These are phyloP conservation scores for Triplophysa tibetana DNA, from an alignment of 2,113 vertebrate genomes.

Conservation along the genomic window DNA sequence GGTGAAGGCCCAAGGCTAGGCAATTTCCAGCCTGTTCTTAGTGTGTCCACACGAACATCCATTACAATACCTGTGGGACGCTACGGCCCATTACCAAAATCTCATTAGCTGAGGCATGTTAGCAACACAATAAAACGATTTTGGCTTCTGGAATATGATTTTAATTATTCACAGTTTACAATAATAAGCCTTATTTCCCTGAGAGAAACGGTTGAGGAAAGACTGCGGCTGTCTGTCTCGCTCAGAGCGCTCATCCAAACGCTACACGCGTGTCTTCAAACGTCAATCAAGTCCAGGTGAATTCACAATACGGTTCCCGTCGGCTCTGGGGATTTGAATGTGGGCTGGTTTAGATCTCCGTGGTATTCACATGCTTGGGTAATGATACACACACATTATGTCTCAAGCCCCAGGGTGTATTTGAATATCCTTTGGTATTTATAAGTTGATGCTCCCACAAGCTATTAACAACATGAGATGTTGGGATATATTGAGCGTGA, in stretches of 20 bases:
- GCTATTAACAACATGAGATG: conserved; percentile 17
- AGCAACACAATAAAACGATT: conserved; percentile 42
- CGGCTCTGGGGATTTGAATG: neutral
- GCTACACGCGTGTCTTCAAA: neutral
- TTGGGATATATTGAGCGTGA: conserved; percentile 15
- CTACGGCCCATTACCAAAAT: conserved; percentile 49
- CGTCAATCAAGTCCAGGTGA: conserved; percentile 11
- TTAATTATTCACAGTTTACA: conserved; percentile 46
- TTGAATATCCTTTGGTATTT: conserved; percentile 31
- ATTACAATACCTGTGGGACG: conserved; percentile 48
- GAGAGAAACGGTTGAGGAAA: conserved; percentile 7
- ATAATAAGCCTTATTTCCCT: conserved; percentile 38
- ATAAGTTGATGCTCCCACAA: conserved; percentile 13
- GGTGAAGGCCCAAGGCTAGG: conserved; percentile 34
- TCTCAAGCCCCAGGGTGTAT: conserved; percentile 6
- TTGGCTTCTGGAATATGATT: conserved; percentile 34
- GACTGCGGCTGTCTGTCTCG: neutral
- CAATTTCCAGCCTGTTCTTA: conserved; percentile 31
- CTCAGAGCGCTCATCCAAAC: neutral
- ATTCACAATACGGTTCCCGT: neutral
- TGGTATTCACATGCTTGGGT: neutral
- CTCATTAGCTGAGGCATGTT: conserved; percentile 50
- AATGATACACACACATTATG: neutral
- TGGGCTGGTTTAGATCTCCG: conserved; percentile 1
- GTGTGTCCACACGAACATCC: conserved; percentile 14